Conservation (phyloP, 1,140 invertebrate genomes). For the Bombus confusus region DNA sequence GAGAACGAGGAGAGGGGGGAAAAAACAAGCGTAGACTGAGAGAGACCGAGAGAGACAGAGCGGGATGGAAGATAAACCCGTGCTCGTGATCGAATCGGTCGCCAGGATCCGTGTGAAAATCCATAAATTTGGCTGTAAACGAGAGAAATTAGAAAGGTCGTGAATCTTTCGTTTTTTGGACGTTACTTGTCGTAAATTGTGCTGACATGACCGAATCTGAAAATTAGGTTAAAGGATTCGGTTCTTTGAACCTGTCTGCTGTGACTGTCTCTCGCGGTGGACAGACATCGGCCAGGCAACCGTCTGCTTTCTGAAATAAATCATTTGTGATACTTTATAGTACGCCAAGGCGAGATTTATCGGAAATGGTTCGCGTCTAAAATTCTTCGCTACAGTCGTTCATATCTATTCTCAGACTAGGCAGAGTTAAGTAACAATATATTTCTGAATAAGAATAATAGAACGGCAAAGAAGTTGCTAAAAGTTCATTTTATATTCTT, state of each 20-base stretch:
- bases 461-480: background rate
- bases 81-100: slow-evolving; percentile 11
- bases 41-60: slow-evolving; percentile 4
- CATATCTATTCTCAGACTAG: background rate
- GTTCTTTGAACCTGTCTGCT: slow-evolving; percentile 37
- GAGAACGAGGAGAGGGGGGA: slow-evolving; percentile 25
- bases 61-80: background rate
- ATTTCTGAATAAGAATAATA: background rate
- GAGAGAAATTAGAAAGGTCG: background rate
- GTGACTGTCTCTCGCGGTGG: slow-evolving; percentile 27
- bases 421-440: background rate
- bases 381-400: background rate
- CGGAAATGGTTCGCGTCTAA: background rate
- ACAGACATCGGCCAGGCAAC: background rate
- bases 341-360: slow-evolving; percentile 4
- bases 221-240: slow-evolving; percentile 54
- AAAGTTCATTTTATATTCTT: background rate
- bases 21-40: slow-evolving; percentile 3
- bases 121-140: background rate
- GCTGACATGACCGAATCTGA: background rate
- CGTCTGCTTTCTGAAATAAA: slow-evolving; percentile 34
- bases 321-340: background rate
- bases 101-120: slow-evolving; percentile 32
- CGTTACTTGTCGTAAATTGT: slow-evolving; percentile 28
- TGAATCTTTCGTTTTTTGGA: background rate